Conservation (phyloP, 2,888 invertebrate species). For the Mystacides longicornis region DNA sequence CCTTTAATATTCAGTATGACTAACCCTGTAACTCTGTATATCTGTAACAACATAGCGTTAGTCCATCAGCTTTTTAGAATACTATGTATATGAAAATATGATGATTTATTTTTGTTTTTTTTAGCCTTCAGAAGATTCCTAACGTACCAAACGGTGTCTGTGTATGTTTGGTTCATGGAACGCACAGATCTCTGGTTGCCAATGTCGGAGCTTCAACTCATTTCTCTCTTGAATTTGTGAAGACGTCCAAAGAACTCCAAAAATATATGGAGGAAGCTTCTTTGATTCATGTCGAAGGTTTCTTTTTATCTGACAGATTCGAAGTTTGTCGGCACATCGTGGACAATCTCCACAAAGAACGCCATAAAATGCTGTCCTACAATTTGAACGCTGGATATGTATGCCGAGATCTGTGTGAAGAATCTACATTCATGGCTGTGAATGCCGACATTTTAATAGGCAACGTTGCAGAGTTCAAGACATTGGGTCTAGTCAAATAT, state of each 20-base stretch:
- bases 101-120: neutral
- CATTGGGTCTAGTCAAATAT: constrained; percentile 34
- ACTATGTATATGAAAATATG: too few species aligned
- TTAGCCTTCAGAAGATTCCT: constrained; percentile 14
- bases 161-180: constrained; percentile 41
- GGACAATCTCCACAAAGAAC: constrained; percentile 35
- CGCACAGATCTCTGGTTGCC: constrained; percentile 44
- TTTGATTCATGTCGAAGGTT: constrained; percentile 50
- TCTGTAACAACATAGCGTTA: too few species aligned
- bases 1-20: too few species aligned
- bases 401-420: constrained; percentile 35
- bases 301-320: constrained; percentile 47
- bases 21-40: too few species aligned
- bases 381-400: constrained; percentile 51
- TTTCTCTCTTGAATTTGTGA: constrained; percentile 34
- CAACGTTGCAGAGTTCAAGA: constrained; percentile 46
- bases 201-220: constrained; percentile 48
- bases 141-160: constrained; percentile 43
- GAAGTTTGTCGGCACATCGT: constrained; percentile 40
- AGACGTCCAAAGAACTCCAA: constrained; percentile 19
- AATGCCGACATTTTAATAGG: constrained; percentile 49
- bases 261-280: constrained; percentile 29
- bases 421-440: constrained; percentile 38
- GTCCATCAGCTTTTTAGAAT: too few species aligned
- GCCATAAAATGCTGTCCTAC: constrained; percentile 38